A percentile compares a stretch with the other conserved stretches of the same genome.
These are phyloP conservation scores for Phalacrocorax brasilianus DNA, from an alignment of 2,113 vertebrate species.

Conservation along the genomic window DNA sequence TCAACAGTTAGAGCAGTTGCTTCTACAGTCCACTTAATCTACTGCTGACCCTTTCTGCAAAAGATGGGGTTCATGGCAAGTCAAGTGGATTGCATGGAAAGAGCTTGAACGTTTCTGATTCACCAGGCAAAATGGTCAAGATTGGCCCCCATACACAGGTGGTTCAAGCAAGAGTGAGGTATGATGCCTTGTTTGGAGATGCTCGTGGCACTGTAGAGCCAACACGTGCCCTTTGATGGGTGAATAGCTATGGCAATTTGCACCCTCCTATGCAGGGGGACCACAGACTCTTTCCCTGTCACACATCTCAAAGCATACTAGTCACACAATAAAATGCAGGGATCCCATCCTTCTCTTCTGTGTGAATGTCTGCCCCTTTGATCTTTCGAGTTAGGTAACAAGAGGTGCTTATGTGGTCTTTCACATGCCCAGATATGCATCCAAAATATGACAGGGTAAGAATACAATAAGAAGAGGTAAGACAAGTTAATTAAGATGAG, in stretches of 20 bases:
- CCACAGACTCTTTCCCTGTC: not conserved
- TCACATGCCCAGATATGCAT: not conserved
- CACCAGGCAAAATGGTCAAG: not conserved
- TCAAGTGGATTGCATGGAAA: not conserved
- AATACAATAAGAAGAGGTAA: not conserved
- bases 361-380: not conserved
- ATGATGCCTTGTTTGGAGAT: not conserved
- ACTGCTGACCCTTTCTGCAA: not conserved
- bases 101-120: not conserved
- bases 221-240: not conserved
- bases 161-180: not conserved
- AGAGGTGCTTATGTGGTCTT: not conserved
- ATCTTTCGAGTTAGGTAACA: not conserved
- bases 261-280: not conserved
- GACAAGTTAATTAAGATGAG: not conserved
- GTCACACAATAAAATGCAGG: not conserved
- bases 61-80: not conserved
- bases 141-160: not conserved
- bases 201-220: not conserved
- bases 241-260: not conserved
- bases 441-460: not conserved
- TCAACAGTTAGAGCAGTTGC: not conserved
- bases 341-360: not conserved
- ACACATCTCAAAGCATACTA: not conserved
- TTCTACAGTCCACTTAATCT: not conserved